Conservation (phyloP, 2,797 vertebrate genomes). For the Momotus momota region DNA sequence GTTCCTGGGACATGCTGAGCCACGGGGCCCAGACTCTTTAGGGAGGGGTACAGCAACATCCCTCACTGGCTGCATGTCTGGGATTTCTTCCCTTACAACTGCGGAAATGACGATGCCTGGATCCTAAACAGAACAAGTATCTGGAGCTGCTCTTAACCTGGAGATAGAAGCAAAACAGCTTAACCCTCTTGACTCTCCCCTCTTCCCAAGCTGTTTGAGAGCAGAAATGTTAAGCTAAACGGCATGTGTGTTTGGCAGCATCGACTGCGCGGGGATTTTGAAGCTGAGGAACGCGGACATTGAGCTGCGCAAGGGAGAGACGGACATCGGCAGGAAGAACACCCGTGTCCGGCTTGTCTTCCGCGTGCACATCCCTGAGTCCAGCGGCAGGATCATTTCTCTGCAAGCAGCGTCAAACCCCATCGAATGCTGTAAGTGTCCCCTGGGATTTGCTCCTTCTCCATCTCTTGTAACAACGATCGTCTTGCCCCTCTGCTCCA, state of each 20-base stretch:
- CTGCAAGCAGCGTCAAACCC: constrained; percentile 94
- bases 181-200: neutral
- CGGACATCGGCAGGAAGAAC: constrained; percentile 97
- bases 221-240: neutral
- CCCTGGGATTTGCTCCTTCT: neutral
- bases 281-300: constrained; percentile 97
- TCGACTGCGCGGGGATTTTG: constrained; percentile 97
- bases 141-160: neutral
- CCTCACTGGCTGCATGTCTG: fast-evolving
- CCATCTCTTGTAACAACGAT: fast-evolving
- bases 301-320: constrained; percentile 97
- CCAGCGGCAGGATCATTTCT: constrained; percentile 88
- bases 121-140: neutral
- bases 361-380: constrained; percentile 92
- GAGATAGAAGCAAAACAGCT: fast-evolving
- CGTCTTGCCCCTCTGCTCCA: neutral
- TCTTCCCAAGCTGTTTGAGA: neutral
- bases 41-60: neutral
- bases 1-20: neutral
- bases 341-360: constrained; percentile 95
- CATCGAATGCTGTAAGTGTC: constrained; percentile 95
- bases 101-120: neutral
- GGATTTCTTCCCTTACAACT: neutral
- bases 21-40: fast-evolving
- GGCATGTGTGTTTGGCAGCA: constrained; percentile 77